Evolutionary conservation across 2,797 vertebrate species (phyloP).

Genomic region (Steatocranus sp.): DNA sequence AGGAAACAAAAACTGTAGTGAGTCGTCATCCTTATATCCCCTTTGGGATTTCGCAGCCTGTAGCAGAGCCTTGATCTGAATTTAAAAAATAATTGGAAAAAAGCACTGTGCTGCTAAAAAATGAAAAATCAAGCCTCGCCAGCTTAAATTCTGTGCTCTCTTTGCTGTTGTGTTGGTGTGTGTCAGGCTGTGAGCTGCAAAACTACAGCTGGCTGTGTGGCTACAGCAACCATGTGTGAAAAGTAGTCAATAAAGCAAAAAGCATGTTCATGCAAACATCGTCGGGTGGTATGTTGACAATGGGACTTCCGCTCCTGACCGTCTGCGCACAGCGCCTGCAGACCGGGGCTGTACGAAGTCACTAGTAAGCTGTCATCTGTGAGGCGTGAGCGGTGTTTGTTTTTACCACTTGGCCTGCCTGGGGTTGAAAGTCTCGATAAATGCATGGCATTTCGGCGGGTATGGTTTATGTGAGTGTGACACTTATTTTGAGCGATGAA

Average conservation of each 20-base stretch:
- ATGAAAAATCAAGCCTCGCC: neutral
- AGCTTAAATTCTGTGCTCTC: neutral
- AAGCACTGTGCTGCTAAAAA: neutral
- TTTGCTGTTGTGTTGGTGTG: neutral
- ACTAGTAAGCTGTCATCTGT: neutral
- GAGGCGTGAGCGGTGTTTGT: neutral
- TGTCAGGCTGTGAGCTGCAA: neutral
- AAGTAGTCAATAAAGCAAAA: neutral
- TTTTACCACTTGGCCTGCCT: neutral
- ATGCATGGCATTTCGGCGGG: neutral
- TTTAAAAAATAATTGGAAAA: neutral
- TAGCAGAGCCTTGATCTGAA: neutral
- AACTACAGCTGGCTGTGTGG: neutral
- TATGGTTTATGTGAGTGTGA: neutral
- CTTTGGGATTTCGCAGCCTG: neutral
- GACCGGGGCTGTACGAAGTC: neutral
- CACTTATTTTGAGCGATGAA: neutral
- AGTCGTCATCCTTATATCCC: neutral
- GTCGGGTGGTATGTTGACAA: neutral
- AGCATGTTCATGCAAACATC: neutral
- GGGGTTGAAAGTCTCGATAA: neutral
- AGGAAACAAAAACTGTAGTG: too few relatives aligned
- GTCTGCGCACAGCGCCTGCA: neutral
- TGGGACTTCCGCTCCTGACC: neutral
- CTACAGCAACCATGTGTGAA: neutral